phyloP scores from a whole-genome alignment of 2,113 vertebrate species.

The Tenrec ecaudatus region DNA sequence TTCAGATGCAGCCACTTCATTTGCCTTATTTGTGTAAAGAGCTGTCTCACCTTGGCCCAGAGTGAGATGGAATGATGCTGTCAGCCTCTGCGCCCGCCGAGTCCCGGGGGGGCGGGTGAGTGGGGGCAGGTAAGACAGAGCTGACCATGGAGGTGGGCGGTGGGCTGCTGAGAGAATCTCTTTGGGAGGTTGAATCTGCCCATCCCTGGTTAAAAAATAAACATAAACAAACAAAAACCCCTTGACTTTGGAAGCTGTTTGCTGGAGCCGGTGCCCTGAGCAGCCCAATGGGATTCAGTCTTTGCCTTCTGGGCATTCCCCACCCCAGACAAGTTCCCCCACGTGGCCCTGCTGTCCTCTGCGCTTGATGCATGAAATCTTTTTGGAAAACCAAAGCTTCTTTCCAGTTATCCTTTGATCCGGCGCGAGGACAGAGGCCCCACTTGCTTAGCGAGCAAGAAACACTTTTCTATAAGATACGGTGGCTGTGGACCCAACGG shows the following conservation, averaged over 20 bases:
- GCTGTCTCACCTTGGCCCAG: fast-evolving
- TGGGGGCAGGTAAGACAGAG: fast-evolving
- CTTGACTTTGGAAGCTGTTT: slow-evolving; percentile 62
- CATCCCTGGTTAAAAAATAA: neutral
- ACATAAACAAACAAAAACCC: neutral
- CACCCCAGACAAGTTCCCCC: slow-evolving; percentile 50
- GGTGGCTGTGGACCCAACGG: fast-evolving
- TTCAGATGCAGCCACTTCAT: neutral
- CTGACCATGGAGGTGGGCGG: fast-evolving
- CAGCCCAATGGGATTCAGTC: slow-evolving; percentile 25
- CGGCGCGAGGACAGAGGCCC: neutral
- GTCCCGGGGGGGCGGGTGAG: too few species aligned
- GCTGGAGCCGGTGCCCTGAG: slow-evolving; percentile 7
- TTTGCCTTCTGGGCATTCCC: slow-evolving; percentile 68
- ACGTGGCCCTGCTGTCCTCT: slow-evolving; percentile 30
- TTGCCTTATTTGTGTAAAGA: neutral
- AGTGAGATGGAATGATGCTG: too few species aligned
- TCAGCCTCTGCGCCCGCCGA: fast-evolving
- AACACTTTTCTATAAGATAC: neutral
- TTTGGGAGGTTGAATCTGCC: neutral
- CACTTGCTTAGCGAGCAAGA: neutral
- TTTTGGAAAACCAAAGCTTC: neutral
- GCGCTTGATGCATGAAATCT: neutral
- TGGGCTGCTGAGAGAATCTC: too few species aligned
- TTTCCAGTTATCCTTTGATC: neutral